phyloP scores from a whole-genome alignment of 2,113 vertebrate genomes.

The Myrmophylax atrothorax region DNA sequence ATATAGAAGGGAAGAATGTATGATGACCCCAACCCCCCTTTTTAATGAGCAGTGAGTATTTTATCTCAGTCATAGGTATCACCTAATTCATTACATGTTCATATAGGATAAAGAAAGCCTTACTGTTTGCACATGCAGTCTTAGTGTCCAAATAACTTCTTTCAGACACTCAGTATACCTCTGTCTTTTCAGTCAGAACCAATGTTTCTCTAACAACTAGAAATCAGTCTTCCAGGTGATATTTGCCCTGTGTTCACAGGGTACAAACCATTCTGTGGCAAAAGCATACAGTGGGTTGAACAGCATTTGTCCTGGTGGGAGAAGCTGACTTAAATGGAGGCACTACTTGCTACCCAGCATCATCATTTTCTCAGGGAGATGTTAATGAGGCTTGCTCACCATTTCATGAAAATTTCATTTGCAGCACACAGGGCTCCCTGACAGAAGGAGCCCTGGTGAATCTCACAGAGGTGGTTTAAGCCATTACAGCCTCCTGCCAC shows the following conservation, averaged over 20 bases:
- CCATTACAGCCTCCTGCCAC: not conserved
- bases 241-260: not conserved
- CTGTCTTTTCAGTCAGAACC: not conserved
- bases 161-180: not conserved
- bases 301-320: not conserved
- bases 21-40: not conserved
- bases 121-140: not conserved
- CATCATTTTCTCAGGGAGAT: not conserved
- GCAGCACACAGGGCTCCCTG: not conserved
- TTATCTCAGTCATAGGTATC: not conserved
- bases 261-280: not conserved
- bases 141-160: not conserved
- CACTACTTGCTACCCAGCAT: fast-evolving
- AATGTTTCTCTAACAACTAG: not conserved
- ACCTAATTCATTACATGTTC: not conserved
- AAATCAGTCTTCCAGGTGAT: not conserved
- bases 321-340: not conserved
- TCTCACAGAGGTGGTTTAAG: not conserved
- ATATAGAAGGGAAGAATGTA: not conserved
- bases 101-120: not conserved
- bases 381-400: not conserved
- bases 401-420: not conserved
- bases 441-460: not conserved
- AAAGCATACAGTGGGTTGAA: not conserved
- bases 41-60: not conserved